A percentile compares a stretch with the other conserved stretches of the same genome.
Evolutionary conservation across 92 coral and sea anemone species (phyloP).

Genomic region (Pocillopora meandrina): DNA sequence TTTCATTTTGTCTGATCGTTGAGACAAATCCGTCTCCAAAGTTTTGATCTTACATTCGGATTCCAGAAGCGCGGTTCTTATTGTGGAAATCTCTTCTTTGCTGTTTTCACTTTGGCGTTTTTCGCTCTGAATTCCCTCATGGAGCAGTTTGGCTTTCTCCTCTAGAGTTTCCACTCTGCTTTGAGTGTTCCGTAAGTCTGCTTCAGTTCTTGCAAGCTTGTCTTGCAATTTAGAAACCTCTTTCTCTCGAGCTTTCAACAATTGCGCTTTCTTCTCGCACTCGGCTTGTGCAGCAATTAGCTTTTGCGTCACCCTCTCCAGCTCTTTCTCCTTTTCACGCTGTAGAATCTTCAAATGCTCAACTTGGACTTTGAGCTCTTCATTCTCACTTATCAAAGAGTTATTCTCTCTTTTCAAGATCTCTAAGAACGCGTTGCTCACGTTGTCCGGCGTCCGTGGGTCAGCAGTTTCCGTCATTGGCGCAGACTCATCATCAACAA

Average conservation of each 20-base stretch:
- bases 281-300: conserved; percentile 55
- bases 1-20: conserved; percentile 28
- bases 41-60: conserved; percentile 36
- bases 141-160: not conserved
- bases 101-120: conserved; percentile 13
- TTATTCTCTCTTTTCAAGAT: conserved; percentile 86
- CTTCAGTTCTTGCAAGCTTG: conserved; percentile 46
- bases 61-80: conserved; percentile 31
- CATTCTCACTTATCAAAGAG: conserved; percentile 72
- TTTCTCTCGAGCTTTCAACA: conserved; percentile 50
- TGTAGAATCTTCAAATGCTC: conserved; percentile 71
- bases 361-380: conserved; percentile 71
- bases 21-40: conserved; percentile 55
- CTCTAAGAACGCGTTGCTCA: conserved; percentile 51
- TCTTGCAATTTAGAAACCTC: conserved; percentile 45
- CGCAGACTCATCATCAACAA: conserved; percentile 23
- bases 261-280: conserved; percentile 35
- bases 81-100: not conserved
- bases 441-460: conserved; percentile 24
- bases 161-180: conserved; percentile 2
- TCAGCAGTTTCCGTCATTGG: conserved; percentile 31
- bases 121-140: conserved; percentile 23
- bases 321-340: conserved; percentile 80
- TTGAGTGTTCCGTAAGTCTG: conserved; percentile 8
- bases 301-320: conserved; percentile 65